Base-by-base conservation (phyloP, 2,113 vertebrate genomes). In the Dendrocopos noguchii region DNA sequence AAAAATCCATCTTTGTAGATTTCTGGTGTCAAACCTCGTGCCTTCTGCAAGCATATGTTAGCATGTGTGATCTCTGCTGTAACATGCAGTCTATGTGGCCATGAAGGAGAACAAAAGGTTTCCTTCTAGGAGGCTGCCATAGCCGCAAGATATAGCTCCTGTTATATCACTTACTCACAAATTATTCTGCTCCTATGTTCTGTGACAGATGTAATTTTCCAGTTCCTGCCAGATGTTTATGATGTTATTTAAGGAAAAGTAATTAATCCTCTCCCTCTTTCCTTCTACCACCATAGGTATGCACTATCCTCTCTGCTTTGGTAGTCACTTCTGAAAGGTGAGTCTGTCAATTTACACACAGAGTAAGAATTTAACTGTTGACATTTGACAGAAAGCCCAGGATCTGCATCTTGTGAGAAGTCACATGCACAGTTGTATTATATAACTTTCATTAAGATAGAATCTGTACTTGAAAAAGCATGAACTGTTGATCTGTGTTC, bases 1-100 rank as follows among this genome's bases (percentile, higher is more conserved):
- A 90, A 94, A 93, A 93, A 16, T 88, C 75, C 71, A 87, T 93
- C 81, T 95, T 90, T 75, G 57, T 84, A 91, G 59, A 67, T 91
- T 82, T 88, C 55, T 79, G 80, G 46, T 61, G 29, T 52, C 87
- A 91, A 17, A 11, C 78, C 67, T 88, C 29, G 3, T 47, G 29
- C 50, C 56, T 87, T 68, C 52, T 72, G 25, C 66, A 89, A 91
- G 83, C 31, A 15, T 39, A 29, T 91, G 88, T 94, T 79, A 78
- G 65, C 28, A 14, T 12, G 60, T 71, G 31, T 75, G 67, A 50
- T 77, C 24, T 91, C 53, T 84, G 59, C 66, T 73, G 42, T 60
- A 29, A 47, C 59, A 83, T 14, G 29, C 75, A 4, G 44, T 22
- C n/a, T 27, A 50, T 3, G 2, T 52, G 52, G 47, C 63, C 86